These are phyloP conservation scores for Phaetusa simplex DNA, from an alignment of 2,113 vertebrate species.

Conservation along the genomic window DNA sequence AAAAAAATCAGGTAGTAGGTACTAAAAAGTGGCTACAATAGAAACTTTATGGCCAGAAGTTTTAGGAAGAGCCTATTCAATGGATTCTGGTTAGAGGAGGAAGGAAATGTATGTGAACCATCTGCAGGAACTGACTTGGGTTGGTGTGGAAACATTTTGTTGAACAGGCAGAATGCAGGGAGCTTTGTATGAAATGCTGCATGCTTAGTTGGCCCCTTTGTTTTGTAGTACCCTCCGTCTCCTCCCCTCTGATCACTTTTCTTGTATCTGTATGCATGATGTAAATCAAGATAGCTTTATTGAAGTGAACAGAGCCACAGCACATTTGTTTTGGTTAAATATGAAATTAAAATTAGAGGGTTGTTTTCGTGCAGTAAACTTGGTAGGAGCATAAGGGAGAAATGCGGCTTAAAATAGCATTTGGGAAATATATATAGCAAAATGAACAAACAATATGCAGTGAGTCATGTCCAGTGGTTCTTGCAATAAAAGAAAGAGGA, in stretches of 20 bases:
- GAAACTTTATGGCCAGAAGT: not conserved
- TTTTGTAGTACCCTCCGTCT: not conserved
- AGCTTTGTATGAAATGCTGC: not conserved
- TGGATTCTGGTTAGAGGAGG: not conserved
- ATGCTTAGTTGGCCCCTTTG: not conserved
- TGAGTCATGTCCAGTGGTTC: conserved; percentile 55
- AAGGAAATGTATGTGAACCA: not conserved
- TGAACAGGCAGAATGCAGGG: not conserved
- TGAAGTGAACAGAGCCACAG: not conserved
- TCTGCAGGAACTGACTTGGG: not conserved
- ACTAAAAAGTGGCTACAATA: not conserved
- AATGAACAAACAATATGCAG: conserved; percentile 54
- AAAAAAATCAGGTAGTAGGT: not conserved
- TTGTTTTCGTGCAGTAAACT: conserved; percentile 36
- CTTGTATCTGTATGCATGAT: not conserved
- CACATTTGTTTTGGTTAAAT: conserved; percentile 52
- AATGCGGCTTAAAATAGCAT: conserved; percentile 51
- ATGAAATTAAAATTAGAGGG: conserved; percentile 30
- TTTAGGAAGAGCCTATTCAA: not conserved
- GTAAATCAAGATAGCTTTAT: not conserved
- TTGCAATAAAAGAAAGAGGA: not conserved
- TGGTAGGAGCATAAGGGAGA: conserved; percentile 20
- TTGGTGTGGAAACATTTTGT: not conserved
- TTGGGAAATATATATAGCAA: conserved; percentile 56
- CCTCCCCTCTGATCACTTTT: not conserved